Conservation (phyloP, 2,113 vertebrate species). For the Antechinus stuartii region DNA sequence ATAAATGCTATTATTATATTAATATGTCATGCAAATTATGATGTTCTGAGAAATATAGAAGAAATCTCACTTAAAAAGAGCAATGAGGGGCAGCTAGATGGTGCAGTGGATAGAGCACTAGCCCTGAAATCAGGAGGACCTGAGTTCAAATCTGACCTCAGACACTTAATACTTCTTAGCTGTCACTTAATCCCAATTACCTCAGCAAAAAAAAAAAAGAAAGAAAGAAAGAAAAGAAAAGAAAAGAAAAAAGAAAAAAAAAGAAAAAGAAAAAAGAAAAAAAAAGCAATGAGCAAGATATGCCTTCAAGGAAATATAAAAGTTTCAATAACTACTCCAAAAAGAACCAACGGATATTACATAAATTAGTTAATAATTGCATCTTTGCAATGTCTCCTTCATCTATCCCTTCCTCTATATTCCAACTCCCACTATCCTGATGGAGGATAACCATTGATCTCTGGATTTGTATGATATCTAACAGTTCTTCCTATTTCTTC, state of each 20-base stretch:
- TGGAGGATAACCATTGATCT: not conserved
- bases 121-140: too few species aligned
- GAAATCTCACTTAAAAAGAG: not conserved
- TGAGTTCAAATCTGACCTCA: too few species aligned
- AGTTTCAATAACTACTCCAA: not conserved
- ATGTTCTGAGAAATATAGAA: constrained; percentile 9
- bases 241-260: too few species aligned
- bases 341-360: constrained; percentile 26
- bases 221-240: too few species aligned
- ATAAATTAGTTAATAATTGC: not conserved
- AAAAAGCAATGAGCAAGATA: constrained; percentile 18
- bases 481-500: not conserved
- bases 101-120: too few species aligned
- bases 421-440: not conserved
- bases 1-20: not conserved
- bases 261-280: too few species aligned
- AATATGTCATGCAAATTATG: not conserved
- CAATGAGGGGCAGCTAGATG: too few species aligned
- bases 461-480: not conserved
- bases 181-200: too few species aligned
- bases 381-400: not conserved
- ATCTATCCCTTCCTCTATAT: not conserved
- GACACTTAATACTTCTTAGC: too few species aligned
- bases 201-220: too few species aligned
- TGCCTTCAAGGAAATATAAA: constrained; percentile 31